These are phyloP conservation scores for Noctua comes DNA, from an alignment of 2,888 invertebrate genomes.

Conservation along the genomic window DNA sequence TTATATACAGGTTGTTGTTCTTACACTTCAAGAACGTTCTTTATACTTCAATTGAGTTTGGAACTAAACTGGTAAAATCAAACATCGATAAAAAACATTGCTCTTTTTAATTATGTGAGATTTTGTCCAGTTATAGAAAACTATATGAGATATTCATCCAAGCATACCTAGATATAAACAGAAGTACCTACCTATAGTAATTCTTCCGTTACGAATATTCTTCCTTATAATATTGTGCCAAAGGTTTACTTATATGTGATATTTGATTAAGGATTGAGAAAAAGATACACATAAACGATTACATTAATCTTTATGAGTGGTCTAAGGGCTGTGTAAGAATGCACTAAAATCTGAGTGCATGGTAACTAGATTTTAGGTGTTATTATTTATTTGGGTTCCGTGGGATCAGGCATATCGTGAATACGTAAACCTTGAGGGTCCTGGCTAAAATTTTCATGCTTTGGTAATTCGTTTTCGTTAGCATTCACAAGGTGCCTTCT, in stretches of 20 bases:
- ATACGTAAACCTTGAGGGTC: constrained; percentile 73
- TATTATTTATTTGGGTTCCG: constrained; percentile 66
- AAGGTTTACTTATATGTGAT: constrained; percentile 86
- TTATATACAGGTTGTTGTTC: constrained; percentile 3
- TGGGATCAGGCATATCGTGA: constrained; percentile 67
- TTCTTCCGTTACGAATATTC: constrained; percentile 42
- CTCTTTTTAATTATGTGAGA: not conserved
- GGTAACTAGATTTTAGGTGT: constrained; percentile 75
- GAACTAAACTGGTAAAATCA: not conserved
- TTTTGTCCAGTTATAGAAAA: not conserved
- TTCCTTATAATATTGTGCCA: constrained; percentile 75
- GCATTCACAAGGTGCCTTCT: constrained; percentile 72
- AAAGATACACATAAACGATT: constrained; percentile 67
- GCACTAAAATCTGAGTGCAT: constrained; percentile 72
- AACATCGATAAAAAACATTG: not conserved
- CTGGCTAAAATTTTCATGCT: constrained; percentile 69
- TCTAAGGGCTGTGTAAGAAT: constrained; percentile 75
- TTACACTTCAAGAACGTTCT: not conserved
- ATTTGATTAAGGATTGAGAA: constrained; percentile 78
- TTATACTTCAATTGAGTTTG: not conserved
- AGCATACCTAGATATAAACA: not conserved
- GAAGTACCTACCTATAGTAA: not conserved
- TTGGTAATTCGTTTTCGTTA: constrained; percentile 50
- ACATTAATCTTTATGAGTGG: constrained; percentile 72
- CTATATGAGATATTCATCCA: not conserved